Evolutionary conservation across 2,113 vertebrate genomes (phyloP).

Genomic region (Urocolius indicus): DNA sequence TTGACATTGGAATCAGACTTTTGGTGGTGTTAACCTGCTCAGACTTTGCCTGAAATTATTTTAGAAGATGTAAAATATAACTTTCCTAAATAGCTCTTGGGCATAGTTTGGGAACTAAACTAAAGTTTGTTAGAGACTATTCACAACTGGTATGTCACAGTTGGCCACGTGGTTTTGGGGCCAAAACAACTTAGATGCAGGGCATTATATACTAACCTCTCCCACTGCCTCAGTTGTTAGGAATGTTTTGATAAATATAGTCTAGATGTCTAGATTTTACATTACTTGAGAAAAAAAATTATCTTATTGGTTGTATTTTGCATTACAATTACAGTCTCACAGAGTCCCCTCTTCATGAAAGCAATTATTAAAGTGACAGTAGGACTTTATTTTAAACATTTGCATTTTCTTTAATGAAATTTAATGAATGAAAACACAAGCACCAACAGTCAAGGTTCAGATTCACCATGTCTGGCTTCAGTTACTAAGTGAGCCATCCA

Average conservation of each 20-base stretch:
- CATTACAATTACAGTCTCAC: background rate
- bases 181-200: background rate
- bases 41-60: background rate
- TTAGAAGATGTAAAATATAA: background rate
- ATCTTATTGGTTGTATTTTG: background rate
- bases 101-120: background rate
- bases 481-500: background rate
- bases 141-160: background rate
- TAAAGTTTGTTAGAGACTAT: background rate
- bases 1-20: background rate
- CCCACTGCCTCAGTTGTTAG: background rate
- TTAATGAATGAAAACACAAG: background rate
- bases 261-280: background rate
- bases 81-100: background rate
- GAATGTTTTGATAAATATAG: background rate
- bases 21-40: background rate
- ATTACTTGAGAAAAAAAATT: background rate
- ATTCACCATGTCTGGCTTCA: background rate
- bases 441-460: background rate
- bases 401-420: background rate
- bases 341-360: background rate
- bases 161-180: fast-evolving
- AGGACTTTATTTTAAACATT: background rate
- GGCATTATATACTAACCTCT: background rate
- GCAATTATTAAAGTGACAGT: background rate